Percentiles rank a stretch among this genome's conserved stretches.
These are phyloP conservation scores for Diabrotica virgifera DNA, from an alignment of 1,140 invertebrate species.

Conservation along the genomic window DNA sequence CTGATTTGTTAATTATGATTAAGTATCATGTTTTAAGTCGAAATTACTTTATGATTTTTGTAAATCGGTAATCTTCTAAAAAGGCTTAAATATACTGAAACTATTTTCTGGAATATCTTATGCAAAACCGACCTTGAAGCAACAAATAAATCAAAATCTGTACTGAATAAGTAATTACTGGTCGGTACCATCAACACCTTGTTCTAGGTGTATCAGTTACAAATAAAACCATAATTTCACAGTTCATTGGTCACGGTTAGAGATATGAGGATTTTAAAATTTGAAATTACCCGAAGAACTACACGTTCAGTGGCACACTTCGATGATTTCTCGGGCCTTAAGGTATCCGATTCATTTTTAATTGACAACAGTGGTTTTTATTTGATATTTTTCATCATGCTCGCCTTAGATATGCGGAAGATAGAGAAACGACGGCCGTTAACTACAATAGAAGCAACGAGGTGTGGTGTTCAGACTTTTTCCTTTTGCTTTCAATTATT, in stretches of 20 bases:
- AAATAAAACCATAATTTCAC: slow-evolving; percentile 9
- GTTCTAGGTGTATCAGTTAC: slow-evolving; percentile 2
- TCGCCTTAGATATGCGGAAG: background rate
- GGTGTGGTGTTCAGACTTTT: background rate
- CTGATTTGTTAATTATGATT: no score
- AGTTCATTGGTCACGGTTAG: slow-evolving; percentile 5
- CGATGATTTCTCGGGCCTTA: slow-evolving; percentile 5
- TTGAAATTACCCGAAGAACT: background rate
- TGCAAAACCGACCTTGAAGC: background rate
- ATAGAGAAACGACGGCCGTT: background rate
- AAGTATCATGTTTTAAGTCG: no score
- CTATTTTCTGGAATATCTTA: no score
- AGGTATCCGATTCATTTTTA: slow-evolving; percentile 4
- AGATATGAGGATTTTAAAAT: background rate
- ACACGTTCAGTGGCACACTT: slow-evolving; percentile 9
- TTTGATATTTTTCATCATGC: background rate
- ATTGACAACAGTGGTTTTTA: background rate
- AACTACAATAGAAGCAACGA: background rate
- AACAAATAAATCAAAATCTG: background rate
- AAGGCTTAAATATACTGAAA: no score
- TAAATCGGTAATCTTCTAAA: no score
- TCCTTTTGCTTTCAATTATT: background rate
- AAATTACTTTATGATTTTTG: no score
- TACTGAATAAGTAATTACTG: background rate
- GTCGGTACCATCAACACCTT: background rate